phyloP scores from a whole-genome alignment of 2,888 invertebrate genomes.

The Caenorhabditis drosophilae region DNA sequence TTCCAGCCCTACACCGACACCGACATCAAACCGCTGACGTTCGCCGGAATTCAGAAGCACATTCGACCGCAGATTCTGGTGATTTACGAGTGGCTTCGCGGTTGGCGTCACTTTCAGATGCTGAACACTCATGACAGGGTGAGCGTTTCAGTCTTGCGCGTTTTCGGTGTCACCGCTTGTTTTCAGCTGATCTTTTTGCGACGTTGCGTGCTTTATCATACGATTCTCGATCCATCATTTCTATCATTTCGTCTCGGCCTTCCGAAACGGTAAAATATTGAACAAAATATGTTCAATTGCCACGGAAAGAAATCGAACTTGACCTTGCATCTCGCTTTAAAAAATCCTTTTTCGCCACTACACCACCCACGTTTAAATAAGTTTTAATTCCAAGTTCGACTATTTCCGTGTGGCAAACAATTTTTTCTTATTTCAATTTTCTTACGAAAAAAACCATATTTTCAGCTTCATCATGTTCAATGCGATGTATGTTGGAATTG shows the following conservation, averaged over 20 bases:
- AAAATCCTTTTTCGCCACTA: no score
- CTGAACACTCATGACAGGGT: constrained; percentile 41
- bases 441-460: neutral
- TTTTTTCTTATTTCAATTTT: constrained; percentile 2
- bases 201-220: constrained; percentile 52
- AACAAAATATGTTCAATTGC: no score
- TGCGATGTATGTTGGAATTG: constrained; percentile 47
- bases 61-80: constrained; percentile 52
- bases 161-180: no score
- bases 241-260: constrained; percentile 46
- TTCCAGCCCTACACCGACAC: constrained; percentile 46
- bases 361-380: no score
- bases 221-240: constrained; percentile 52
- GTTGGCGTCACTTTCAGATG: constrained; percentile 45
- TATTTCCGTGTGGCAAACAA: no score
- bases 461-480: constrained; percentile 57
- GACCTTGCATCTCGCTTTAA: no score
- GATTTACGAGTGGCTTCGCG: constrained; percentile 54
- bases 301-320: no score
- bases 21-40: constrained; percentile 50
- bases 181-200: constrained; percentile 40
- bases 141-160: constrained; percentile 30
- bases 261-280: constrained; percentile 40
- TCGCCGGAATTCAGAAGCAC: constrained; percentile 45
- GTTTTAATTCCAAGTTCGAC: no score